A percentile compares a stretch with the other conserved stretches of the same genome.
phyloP scores from a whole-genome alignment of 2,113 vertebrate genomes.

The Cathartes aura region DNA sequence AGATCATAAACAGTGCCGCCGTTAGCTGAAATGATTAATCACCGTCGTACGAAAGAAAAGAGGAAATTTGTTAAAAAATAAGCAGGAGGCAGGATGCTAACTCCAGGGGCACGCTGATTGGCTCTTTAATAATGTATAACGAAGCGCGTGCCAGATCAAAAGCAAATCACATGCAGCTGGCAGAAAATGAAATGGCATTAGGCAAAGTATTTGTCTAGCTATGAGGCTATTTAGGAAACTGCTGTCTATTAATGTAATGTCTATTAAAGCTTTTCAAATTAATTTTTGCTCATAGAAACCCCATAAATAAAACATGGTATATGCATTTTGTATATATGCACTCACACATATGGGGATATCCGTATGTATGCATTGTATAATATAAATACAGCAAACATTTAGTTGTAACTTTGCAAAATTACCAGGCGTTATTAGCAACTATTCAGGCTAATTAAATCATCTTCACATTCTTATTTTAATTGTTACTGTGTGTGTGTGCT shows the following conservation, averaged over 20 bases:
- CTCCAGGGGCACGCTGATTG: constrained; percentile 63
- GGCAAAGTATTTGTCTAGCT: constrained; percentile 62
- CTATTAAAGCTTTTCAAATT: constrained; percentile 52
- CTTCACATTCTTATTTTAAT: background rate
- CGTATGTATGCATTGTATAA: background rate
- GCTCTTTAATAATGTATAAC: constrained; percentile 76
- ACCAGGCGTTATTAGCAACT: background rate
- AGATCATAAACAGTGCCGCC: constrained; percentile 52
- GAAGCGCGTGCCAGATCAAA: constrained; percentile 71
- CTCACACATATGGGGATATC: background rate
- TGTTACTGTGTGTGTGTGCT: background rate
- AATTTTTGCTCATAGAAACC: constrained; percentile 21
- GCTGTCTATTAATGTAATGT: constrained; percentile 49
- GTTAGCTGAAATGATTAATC: constrained; percentile 76
- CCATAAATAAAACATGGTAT: constrained; percentile 28
- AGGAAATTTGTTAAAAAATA: constrained; percentile 76
- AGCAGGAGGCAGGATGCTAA: constrained; percentile 65
- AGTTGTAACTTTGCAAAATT: background rate
- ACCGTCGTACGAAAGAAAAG: constrained; percentile 67
- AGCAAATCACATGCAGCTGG: constrained; percentile 59
- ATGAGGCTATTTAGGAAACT: constrained; percentile 59
- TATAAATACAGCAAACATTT: background rate
- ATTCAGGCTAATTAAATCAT: constrained; percentile 3
- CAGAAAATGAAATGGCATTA: constrained; percentile 62
- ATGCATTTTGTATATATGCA: background rate